Evolutionary conservation across 2,888 invertebrate species (phyloP).

Genomic region (Diploptera punctata): DNA sequence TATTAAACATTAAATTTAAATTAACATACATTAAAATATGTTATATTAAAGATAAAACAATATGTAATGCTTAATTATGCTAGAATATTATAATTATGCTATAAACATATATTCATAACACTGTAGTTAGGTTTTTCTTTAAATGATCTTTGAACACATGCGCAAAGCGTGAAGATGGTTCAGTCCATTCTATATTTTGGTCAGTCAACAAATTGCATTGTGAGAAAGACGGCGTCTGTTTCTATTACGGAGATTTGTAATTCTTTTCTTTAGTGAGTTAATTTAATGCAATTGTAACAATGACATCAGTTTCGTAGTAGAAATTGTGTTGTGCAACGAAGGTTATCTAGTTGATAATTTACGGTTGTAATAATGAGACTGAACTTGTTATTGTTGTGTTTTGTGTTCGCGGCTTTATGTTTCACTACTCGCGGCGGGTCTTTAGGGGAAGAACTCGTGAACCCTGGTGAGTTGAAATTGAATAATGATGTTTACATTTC

Average conservation of each 20-base stretch:
- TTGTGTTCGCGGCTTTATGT: constrained; percentile 30
- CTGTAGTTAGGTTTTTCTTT: too few relatives aligned
- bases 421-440: constrained; percentile 7
- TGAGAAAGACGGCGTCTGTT: not conserved
- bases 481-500: too few relatives aligned
- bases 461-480: constrained; percentile 25
- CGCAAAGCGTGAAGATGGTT: constrained; percentile 12
- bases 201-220: constrained; percentile 8
- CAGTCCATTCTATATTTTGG: not conserved
- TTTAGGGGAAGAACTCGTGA: constrained; percentile 11
- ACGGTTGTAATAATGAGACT: constrained; percentile 31
- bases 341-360: not conserved
- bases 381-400: constrained; percentile 24
- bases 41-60: too few relatives aligned
- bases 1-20: too few relatives aligned
- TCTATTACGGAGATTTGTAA: not conserved
- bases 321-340: not conserved
- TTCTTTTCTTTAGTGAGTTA: not conserved
- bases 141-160: constrained; percentile 15
- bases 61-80: too few relatives aligned
- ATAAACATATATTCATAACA: too few relatives aligned
- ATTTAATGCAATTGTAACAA: not conserved
- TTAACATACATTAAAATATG: too few relatives aligned
- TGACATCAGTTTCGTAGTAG: constrained; percentile 13
- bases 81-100: too few relatives aligned